Percentiles rank a stretch among this genome's conserved stretches.
phyloP scores from a whole-genome alignment of 2,888 invertebrate genomes.

The Conomelus anceps region DNA sequence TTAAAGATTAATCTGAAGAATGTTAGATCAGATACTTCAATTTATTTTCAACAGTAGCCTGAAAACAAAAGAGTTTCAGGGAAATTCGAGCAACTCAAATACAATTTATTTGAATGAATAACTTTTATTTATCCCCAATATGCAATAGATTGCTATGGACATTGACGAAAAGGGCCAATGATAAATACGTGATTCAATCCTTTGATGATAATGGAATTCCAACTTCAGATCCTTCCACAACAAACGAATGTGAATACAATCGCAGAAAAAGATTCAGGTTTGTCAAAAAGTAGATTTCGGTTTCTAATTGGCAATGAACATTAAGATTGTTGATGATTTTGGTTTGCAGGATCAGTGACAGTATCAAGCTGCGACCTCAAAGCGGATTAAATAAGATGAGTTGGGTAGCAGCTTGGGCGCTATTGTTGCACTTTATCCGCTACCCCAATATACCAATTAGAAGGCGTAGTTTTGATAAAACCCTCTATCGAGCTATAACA shows the following conservation, averaged over 20 bases:
- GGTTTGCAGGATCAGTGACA: background rate
- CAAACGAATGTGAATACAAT: background rate
- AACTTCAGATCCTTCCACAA: background rate
- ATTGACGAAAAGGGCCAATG: too few species aligned
- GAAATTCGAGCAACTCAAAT: too few species aligned
- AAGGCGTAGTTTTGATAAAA: background rate
- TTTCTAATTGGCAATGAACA: background rate
- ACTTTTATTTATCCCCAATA: too few species aligned
- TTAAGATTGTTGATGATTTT: background rate
- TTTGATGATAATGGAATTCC: too few species aligned
- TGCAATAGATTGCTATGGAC: too few species aligned
- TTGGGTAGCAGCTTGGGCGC: background rate
- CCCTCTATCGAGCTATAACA: too few species aligned
- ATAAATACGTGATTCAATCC: too few species aligned
- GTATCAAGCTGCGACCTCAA: background rate
- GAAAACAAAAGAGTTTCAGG: too few species aligned
- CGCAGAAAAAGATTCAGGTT: background rate
- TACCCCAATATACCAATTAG: background rate
- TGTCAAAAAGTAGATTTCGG: background rate
- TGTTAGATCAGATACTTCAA: too few species aligned
- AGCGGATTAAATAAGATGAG: background rate
- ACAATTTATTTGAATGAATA: too few species aligned
- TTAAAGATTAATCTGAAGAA: too few species aligned
- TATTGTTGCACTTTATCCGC: background rate
- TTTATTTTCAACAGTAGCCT: too few species aligned